Base-by-base conservation (phyloP, 2,113 vertebrate genomes). In the Oreochromis tanganicae region DNA sequence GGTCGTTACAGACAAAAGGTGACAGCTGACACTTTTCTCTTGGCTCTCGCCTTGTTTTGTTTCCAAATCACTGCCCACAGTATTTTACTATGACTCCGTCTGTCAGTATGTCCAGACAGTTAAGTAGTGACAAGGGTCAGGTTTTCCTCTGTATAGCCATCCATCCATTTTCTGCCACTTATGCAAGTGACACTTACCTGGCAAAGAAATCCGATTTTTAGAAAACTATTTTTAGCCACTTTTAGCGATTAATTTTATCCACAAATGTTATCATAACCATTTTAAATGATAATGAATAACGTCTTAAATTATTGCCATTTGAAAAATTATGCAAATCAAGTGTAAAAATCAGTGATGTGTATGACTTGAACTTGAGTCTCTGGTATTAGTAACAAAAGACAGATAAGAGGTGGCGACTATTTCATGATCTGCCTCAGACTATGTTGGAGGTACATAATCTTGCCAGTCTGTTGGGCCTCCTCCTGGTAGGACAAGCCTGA, bases 211-310 rank as follows among this genome's bases (percentile, higher is more conserved):
- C 12, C 4, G 34, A 21, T 7, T 68, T 38, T 68, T 43, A 43
- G 9, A 1, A 73, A 46, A 17, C 21, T 4, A 7, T 73, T 46
- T 71, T 29, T 17, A 73, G 41, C 3, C 5, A 75, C 68, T 19
- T 48, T 48, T 75, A 48, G 14, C 11, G 9, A 29, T 29, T 48
- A 4, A 17, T 48, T 29, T 75, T 17, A 48, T 29, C 24, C 1
- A 29, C 21, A 17, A 48, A 29, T 11, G 5, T 48, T 27, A 48
- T 73, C 0, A 14, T 48, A 73, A 48, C 0, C 0, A 29, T 41
- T 48, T 73, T 75, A 29, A 75, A 48, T 17, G 5, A 48, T 27
- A 46, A 73, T 17, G 3, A 73, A 46, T 46, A 48, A 75, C 4
- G 0, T 48, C 16, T 29, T 48, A 48, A 75, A 7, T 48, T 17